Conservation (phyloP, 2,888 invertebrate genomes). For the Platerodrilus igneus region DNA sequence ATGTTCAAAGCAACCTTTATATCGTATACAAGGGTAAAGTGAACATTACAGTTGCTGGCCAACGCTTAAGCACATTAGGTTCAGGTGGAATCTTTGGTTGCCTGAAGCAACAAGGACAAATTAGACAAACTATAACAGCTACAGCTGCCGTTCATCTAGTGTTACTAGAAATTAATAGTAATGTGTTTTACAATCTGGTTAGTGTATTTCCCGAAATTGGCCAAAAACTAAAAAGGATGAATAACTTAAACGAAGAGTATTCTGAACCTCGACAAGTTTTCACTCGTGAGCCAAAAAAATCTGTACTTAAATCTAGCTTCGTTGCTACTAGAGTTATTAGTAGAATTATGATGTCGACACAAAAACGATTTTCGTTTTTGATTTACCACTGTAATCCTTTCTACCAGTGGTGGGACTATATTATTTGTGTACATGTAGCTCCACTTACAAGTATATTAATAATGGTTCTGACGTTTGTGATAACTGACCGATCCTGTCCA, state of each 20-base stretch:
- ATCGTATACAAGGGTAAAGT: conserved; percentile 29
- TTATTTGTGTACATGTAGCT: conserved; percentile 22
- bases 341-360: no score
- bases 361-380: no score
- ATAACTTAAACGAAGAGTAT: conserved; percentile 8
- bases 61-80: conserved; percentile 9
- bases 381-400: no score
- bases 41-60: conserved; percentile 14
- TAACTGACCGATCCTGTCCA: neutral
- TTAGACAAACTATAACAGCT: conserved; percentile 26
- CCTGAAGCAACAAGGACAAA: conserved; percentile 19
- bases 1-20: conserved; percentile 28
- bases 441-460: conserved; percentile 14
- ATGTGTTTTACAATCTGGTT: conserved; percentile 12
- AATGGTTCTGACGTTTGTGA: conserved; percentile 16
- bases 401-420: conserved; percentile 19
- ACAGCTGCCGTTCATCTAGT: conserved; percentile 22
- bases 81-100: conserved; percentile 29
- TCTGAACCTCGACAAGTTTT: no score
- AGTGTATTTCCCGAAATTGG: neutral
- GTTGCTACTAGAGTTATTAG: no score
- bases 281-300: no score
- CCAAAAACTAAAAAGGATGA: conserved; percentile 1
- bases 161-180: conserved; percentile 17
- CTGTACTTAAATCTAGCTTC: no score